Evolutionary conservation across 2,113 vertebrate genomes (phyloP).

Genomic region (Psilopogon haemacephalus): DNA sequence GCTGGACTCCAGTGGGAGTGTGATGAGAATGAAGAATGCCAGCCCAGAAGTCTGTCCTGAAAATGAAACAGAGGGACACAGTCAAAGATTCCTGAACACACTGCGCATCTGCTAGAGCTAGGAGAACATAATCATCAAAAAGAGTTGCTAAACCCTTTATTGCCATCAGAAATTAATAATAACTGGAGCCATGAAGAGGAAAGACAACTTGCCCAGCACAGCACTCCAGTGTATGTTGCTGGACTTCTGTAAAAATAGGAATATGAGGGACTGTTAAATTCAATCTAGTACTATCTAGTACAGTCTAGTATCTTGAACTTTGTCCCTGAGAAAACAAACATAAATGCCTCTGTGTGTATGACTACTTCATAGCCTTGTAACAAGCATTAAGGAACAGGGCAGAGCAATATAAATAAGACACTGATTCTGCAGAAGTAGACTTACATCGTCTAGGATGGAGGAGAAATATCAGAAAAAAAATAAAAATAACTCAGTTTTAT

Average conservation of each 20-base stretch:
- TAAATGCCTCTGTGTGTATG: neutral
- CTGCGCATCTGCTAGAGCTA: neutral
- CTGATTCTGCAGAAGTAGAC: neutral
- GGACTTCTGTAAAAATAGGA: neutral
- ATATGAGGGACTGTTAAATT: neutral
- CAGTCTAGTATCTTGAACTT: neutral
- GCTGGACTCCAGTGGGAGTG: neutral
- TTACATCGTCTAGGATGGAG: neutral
- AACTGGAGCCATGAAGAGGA: neutral
- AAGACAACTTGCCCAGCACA: neutral
- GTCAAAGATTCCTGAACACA: neutral
- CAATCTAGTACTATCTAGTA: neutral
- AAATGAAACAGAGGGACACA: neutral
- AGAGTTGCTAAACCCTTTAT: neutral
- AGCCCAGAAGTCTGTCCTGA: neutral
- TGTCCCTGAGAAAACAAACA: neutral
- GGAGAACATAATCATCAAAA: neutral
- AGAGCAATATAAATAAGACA: neutral
- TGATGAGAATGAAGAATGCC: neutral
- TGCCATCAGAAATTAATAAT: neutral
- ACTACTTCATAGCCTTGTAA: neutral
- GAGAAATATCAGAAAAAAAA: neutral
- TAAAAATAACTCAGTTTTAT: neutral
- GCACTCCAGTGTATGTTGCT: accelerated
- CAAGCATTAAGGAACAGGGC: neutral